Evolutionary conservation across 1,140 invertebrate genomes (phyloP), one percentile per base, ranked within the genome.

Genomic region (Drosophila arawakana): DNA sequence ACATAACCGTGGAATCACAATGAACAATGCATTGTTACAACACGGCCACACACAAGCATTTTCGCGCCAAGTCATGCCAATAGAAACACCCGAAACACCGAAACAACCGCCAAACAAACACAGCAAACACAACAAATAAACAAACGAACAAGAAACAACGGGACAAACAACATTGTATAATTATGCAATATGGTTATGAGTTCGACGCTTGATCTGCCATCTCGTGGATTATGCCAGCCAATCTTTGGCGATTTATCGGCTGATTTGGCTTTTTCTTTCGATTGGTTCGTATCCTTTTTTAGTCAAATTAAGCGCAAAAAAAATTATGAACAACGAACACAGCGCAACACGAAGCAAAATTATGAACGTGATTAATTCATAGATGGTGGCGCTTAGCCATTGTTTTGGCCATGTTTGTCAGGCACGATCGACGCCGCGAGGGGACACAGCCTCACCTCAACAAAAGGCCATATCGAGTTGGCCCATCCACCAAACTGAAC

Each of bases 311-410:
- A 89, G 71, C 85, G n/a, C 55, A 30, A 73, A 69, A 41, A 66
- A 80, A 73, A 82, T 78, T 82, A 86, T 80, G 70, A 88, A 80
- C 80, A 77, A 47, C 37, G 13, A 57, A 39, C 35, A 62, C 50
- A 65, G 57, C 74, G 49, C 67, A 75, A 89, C 83, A 88, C 84
- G 83, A 88, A 55, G 73, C 66, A 63, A 89, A 88, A 89, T 90
- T 89, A 89, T 89, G 84, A 89, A 89, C 84, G 81, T 89, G 84
- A 89, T 89, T 89, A 89, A 89, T 89, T 89, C 84, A 89, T 89
- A 88, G 84, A 89, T 89, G 84, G 80, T 89, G 84, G 83, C 84
- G 84, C 84, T 76, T 89, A 75, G 80, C 85, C 74, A 85, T 89
- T 89, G 84, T 89, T 89, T 74, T 77, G 77, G 77, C 46, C 80